These are phyloP conservation scores for Papilio xuthus DNA, from an alignment of 1,140 invertebrate genomes.

Conservation along the genomic window DNA sequence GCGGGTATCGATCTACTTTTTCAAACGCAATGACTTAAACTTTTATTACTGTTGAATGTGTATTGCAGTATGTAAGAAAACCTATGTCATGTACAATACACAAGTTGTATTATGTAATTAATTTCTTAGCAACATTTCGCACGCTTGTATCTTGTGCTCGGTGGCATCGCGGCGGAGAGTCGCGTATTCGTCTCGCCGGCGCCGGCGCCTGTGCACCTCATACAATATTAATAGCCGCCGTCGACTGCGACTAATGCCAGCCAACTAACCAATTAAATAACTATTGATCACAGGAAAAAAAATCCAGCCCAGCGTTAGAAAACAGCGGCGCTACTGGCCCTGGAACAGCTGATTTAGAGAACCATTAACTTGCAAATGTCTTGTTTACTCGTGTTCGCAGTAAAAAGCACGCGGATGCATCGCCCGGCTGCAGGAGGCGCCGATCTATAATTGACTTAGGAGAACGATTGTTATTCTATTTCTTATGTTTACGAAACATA, in stretches of 20 bases:
- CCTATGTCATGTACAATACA: background rate
- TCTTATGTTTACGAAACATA: background rate
- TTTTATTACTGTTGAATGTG: background rate
- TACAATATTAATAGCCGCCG: constrained; percentile 66
- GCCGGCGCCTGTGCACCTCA: constrained; percentile 64
- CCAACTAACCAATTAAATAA: constrained; percentile 50
- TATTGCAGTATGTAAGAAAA: background rate
- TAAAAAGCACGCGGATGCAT: constrained; percentile 26
- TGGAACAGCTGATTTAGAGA: constrained; percentile 28
- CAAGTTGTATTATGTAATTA: background rate
- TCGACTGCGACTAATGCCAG: constrained; percentile 53
- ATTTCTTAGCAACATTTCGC: constrained; percentile 13
- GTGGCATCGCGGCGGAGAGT: constrained; percentile 36
- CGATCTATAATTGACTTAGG: constrained; percentile 30
- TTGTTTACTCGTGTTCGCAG: constrained; percentile 25
- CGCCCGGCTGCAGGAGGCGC: background rate
- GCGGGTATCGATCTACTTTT: background rate
- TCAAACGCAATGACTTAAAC: background rate
- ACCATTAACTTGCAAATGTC: constrained; percentile 35
- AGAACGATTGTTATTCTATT: constrained; percentile 12
- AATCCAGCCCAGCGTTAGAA: constrained; percentile 33
- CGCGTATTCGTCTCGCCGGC: constrained; percentile 55
- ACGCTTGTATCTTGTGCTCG: constrained; percentile 10
- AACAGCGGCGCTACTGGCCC: background rate
- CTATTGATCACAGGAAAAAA: constrained; percentile 49